A percentile compares a stretch with the other conserved stretches of the same genome.
Conservation (phyloP, 2,888 invertebrate species). For the Stomorhina lunata region DNA sequence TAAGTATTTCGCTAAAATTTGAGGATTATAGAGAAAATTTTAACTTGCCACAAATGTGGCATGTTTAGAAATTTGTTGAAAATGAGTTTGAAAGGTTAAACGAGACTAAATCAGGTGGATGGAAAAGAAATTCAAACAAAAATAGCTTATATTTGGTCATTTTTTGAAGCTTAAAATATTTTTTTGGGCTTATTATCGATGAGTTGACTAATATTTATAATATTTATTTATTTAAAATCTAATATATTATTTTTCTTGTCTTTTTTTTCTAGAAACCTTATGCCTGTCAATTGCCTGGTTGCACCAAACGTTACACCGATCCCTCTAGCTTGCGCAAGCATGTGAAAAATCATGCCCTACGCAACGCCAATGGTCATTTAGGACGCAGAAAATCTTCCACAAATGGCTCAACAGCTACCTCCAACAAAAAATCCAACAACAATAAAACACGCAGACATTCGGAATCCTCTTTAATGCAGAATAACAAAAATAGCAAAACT, state of each 20-base stretch:
- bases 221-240: slow-evolving; percentile 2
- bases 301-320: slow-evolving; percentile 95
- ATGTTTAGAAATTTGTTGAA: slow-evolving; percentile 10
- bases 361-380: slow-evolving; percentile 74
- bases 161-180: no score
- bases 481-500: slow-evolving; percentile 46
- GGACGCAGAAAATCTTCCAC: slow-evolving; percentile 77
- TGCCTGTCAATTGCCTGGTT: slow-evolving; percentile 92
- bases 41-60: slow-evolving; percentile 19
- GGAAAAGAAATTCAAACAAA: background rate
- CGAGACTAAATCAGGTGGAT: background rate
- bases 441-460: slow-evolving; percentile 67
- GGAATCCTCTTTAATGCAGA: slow-evolving; percentile 54
- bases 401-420: slow-evolving; percentile 39
- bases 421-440: slow-evolving; percentile 44
- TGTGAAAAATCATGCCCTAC: slow-evolving; percentile 88
- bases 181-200: no score
- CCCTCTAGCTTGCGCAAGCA: slow-evolving; percentile 96
- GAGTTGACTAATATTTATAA: no score
- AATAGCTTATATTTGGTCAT: no score
- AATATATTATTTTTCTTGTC: background rate
- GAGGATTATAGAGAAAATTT: background rate
- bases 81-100: background rate
- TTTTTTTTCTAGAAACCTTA: slow-evolving; percentile 91
- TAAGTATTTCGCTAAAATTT: background rate